Base-by-base conservation (phyloP, 2,888 invertebrate genomes). In the Nycteola revayana region DNA sequence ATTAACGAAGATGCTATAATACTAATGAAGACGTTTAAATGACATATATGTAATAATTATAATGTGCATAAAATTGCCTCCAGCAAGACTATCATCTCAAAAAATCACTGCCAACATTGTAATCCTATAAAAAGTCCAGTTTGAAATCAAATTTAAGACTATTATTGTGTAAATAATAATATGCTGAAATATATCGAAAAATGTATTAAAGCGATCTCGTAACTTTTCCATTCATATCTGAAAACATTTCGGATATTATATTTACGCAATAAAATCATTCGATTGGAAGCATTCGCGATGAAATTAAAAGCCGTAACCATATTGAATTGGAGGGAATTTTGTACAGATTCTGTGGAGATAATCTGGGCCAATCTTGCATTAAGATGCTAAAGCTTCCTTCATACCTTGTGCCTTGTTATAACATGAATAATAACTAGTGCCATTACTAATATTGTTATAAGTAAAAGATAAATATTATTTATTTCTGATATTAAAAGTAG, bases 381-480 rank as follows among this genome's bases (percentile, higher is more conserved):
- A 42, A 20, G 38, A 31, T 27, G 40, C 42, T 37, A 43, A 27
- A 41, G 53, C 52, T 60, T 60, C 52, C 49, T 25, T 32, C 28
- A 28, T 56, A 31, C 48, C 41, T 46, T 52, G 76, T 76, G 78
- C 76, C 79, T 79, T 77, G 46, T 62, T 53, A 61, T 58, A 60
- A 65, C 49, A 49, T 57, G 43, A 62, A 58, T 56, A 60, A 71
- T 57, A 60, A 71, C 60, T 77, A 72, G 82, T 83, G 83, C 81
- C 83, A 83, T 83, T 77, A 77, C 68, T 76, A 76, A 78, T 76
- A 61, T 55, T 66, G 61, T 60, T 42, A 42, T 47, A 55, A 44
- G 52, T 49, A 44, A 46, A 49, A 43, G 42, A 51, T 40, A 45
- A 46, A 42, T 49, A 51, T 60, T 62, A 60, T 64, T 61, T 58